Conservation (phyloP, 2,797 vertebrate species). For the Distichodus sexfasciatus region DNA sequence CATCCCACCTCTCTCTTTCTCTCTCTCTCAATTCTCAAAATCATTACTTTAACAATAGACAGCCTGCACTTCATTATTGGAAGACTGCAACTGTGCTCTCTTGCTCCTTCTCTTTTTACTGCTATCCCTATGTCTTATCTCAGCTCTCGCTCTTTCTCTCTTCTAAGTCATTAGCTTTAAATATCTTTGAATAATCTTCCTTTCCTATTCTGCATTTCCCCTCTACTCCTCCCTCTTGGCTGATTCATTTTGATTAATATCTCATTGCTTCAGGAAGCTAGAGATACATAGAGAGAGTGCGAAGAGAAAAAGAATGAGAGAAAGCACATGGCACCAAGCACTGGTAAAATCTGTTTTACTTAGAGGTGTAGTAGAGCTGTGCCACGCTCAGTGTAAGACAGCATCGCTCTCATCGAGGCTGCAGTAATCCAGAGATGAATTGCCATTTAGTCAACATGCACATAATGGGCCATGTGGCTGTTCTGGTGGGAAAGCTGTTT, state of each 20-base stretch:
- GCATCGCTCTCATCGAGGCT: constrained; percentile 29
- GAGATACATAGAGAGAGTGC: background rate
- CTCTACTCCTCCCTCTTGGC: background rate
- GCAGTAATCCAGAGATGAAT: background rate
- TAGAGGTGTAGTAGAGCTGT: constrained; percentile 10
- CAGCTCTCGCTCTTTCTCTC: too few species aligned
- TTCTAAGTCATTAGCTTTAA: too few species aligned
- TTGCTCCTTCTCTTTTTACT: background rate
- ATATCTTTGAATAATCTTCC: constrained; percentile 42
- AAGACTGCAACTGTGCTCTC: constrained; percentile 12
- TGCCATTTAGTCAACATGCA: constrained; percentile 8
- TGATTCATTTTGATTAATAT: background rate
- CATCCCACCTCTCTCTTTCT: too few species aligned
- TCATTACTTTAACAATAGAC: too few species aligned
- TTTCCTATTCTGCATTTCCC: constrained; percentile 39
- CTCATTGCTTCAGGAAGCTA: background rate
- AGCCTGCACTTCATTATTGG: constrained; percentile 24
- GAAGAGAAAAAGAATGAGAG: background rate
- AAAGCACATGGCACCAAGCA: constrained; percentile 2
- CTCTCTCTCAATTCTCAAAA: too few species aligned
- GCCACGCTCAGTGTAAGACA: constrained; percentile 11
- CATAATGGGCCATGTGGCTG: background rate
- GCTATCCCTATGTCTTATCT: constrained; percentile 28
- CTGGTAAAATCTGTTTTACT: constrained; percentile 22
- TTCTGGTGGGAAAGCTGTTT: constrained; percentile 13